Evolutionary conservation across 1,140 invertebrate genomes (phyloP).

Genomic region (Anagrus nilaparvatae): DNA sequence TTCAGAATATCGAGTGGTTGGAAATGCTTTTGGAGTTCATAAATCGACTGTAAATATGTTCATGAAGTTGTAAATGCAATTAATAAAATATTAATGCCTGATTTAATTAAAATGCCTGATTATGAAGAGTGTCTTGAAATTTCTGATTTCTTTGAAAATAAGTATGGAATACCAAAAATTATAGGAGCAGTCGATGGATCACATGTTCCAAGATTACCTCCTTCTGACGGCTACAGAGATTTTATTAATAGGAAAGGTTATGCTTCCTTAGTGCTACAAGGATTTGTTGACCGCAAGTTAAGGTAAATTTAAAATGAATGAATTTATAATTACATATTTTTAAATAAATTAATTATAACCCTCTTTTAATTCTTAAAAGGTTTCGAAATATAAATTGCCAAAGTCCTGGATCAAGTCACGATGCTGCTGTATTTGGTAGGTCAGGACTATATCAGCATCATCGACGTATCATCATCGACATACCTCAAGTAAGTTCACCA

Average conservation of each 20-base stretch:
- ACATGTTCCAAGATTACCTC: neutral
- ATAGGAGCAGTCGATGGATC: no score
- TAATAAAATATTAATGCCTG: no score
- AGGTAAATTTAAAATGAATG: no score
- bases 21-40: neutral
- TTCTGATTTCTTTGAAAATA: neutral
- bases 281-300: neutral
- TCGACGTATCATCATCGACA: neutral
- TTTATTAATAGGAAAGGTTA: conserved; percentile 1
- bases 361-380: neutral
- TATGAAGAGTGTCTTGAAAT: no score
- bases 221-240: neutral
- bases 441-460: neutral
- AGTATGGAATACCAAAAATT: no score
- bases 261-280: neutral
- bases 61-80: no score
- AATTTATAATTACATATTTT: no score
- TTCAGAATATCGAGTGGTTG: neutral
- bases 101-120: no score
- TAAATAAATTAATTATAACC: no score
- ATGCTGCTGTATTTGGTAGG: neutral
- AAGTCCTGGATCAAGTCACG: neutral
- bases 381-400: neutral
- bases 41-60: neutral
- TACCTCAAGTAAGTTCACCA: neutral